Base-by-base conservation (phyloP, 2,888 invertebrate genomes). In the Peribatodes rhomboidaria region DNA sequence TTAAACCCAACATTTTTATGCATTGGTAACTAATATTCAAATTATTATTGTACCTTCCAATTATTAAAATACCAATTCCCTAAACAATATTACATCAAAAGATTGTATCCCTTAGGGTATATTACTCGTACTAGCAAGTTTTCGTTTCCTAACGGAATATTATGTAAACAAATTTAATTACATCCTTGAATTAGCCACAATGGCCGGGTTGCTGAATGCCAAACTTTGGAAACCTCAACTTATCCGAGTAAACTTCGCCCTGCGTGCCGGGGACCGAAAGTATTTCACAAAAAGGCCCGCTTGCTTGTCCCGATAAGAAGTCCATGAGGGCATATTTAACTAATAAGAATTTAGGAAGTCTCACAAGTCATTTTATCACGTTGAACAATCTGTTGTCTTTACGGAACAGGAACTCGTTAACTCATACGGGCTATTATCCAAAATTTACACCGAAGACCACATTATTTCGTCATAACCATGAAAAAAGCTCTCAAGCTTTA, bases 141-240 rank as follows among this genome's bases (percentile, higher is more conserved):
- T 84, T 80, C 78, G 79, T 83, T 83, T 83, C 49, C 74, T 80
- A 85, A 83, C 81, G 81, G 79, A 88, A 86, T 85, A 86, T 87
- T 84, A 85, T 87, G 85, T 85, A 89, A 90, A 90, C 89, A 88
- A 91, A 90, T 90, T 91, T 90, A 90, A 92, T 90, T 90, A 90
- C 85, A 84, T 83, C 84, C 85, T 84, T 84, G 86, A 89, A 90
- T 90, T 90, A 91, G 88, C 88, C 86, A 89, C 89, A 91, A 90
- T 91, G 83, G 89, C 84, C 82, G 80, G 79, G 84, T 84, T 83
- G 83, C 78, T 77, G 87, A 89, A 89, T 89, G 81, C 80, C 78
- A 83, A 89, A 89, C 87, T 90, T 90, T 73, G 80, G 67, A 78
- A 83, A 86, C 85, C 86, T 80, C 88, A 88, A 90, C 85, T 90